Percentiles rank a stretch among this genome's conserved stretches.
Conservation (phyloP, 2,113 vertebrate genomes). For the Hepsetus odoe region DNA sequence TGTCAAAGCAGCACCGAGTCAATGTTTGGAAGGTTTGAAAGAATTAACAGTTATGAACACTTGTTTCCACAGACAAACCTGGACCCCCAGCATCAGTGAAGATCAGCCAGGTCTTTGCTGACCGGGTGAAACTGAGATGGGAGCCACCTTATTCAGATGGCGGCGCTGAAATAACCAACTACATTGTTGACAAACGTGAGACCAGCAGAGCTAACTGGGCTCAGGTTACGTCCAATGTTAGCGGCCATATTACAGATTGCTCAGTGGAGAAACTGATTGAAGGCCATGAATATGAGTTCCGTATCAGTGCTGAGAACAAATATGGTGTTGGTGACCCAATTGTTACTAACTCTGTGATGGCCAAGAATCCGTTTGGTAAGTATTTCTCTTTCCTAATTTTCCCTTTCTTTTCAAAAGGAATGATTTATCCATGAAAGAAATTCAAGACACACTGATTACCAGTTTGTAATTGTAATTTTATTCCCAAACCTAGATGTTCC, state of each 20-base stretch:
- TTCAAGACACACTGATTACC: neutral
- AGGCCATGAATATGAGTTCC: slow-evolving; percentile 97
- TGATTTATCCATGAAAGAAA: neutral
- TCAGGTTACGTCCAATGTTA: slow-evolving; percentile 85
- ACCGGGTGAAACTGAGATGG: slow-evolving; percentile 91
- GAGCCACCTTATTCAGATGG: slow-evolving; percentile 94
- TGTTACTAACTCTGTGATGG: slow-evolving; percentile 84
- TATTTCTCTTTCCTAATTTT: neutral
- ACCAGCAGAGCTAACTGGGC: slow-evolving; percentile 98
- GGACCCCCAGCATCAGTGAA: slow-evolving; percentile 94
- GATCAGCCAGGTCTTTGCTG: slow-evolving; percentile 87
- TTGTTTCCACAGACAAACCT: slow-evolving; percentile 86
- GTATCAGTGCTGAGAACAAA: slow-evolving; percentile 96
- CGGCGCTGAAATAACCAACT: slow-evolving; percentile 97
- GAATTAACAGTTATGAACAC: neutral
- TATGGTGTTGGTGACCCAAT: slow-evolving; percentile 90
- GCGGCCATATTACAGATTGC: slow-evolving; percentile 88
- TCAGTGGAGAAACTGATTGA: slow-evolving; percentile 96
- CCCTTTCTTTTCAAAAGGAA: neutral
- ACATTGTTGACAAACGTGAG: slow-evolving; percentile 96
- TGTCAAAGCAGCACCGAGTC: too few relatives aligned
- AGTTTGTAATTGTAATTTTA: neutral
- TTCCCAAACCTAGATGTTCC: slow-evolving; percentile 84
- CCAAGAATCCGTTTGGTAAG: slow-evolving; percentile 95
- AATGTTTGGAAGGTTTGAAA: too few relatives aligned